Conservation (phyloP, 2,888 invertebrate species). For the Aleiodes alternator region DNA sequence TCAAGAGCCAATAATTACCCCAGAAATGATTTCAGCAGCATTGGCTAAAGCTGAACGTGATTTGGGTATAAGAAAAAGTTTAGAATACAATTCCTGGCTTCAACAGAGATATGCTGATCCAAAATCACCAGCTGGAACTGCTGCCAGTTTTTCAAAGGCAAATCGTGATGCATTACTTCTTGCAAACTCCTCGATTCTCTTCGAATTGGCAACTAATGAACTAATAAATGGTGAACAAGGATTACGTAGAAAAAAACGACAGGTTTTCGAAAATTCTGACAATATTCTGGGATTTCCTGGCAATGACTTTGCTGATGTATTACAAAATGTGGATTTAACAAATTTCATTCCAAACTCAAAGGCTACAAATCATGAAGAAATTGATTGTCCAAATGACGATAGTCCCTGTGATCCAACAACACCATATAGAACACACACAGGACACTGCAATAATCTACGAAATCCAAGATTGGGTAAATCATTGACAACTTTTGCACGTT, state of each 20-base stretch:
- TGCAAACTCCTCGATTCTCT: constrained; percentile 90
- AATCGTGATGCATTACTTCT: constrained; percentile 88
- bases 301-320: constrained; percentile 85
- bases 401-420: constrained; percentile 84
- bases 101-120: constrained; percentile 81
- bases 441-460: constrained; percentile 91
- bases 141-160: constrained; percentile 93
- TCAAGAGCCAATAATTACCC: constrained; percentile 75
- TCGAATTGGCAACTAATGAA: constrained; percentile 92
- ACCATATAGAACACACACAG: constrained; percentile 86
- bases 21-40: constrained; percentile 85
- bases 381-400: constrained; percentile 84
- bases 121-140: constrained; percentile 89
- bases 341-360: constrained; percentile 82
- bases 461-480: constrained; percentile 90
- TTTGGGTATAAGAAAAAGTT: constrained; percentile 83
- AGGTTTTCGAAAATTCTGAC: constrained; percentile 81
- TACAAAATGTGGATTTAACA: constrained; percentile 87
- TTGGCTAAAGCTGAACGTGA: constrained; percentile 88
- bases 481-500: constrained; percentile 88
- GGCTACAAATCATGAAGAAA: constrained; percentile 80
- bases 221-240: constrained; percentile 81
- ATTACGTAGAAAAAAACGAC: constrained; percentile 81
- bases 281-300: constrained; percentile 78
- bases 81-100: constrained; percentile 90